These are phyloP conservation scores for Calliopsis andreniformis DNA, from an alignment of 1,140 invertebrate genomes.

Conservation along the genomic window DNA sequence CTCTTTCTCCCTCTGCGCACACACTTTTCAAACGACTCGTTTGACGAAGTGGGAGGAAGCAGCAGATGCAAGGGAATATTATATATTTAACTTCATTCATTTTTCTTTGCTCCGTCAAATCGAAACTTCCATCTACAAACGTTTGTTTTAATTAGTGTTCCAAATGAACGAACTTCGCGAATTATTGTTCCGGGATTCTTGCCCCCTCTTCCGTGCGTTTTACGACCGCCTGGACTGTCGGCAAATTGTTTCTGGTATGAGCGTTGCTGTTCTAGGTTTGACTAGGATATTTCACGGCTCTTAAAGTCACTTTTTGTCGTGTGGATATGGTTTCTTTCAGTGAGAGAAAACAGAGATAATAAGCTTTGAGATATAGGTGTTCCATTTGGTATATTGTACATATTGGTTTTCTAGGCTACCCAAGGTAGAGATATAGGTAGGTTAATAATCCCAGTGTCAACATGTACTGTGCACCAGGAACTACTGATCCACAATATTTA, in stretches of 20 bases:
- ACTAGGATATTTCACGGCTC: slow-evolving; percentile 1
- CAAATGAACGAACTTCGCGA: slow-evolving; percentile 45
- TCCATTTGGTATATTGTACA: too few species aligned
- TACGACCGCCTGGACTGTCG: background rate
- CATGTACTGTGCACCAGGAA: too few species aligned
- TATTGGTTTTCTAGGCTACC: too few species aligned
- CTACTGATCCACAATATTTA: too few species aligned
- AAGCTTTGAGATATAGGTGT: too few species aligned
- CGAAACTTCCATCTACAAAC: slow-evolving; percentile 21
- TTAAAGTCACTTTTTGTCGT: background rate
- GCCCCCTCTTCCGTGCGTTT: background rate
- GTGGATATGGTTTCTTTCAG: background rate
- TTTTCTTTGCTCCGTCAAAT: slow-evolving; percentile 15
- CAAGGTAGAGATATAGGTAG: too few species aligned
- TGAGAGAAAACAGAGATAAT: too few species aligned
- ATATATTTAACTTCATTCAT: slow-evolving; percentile 48
- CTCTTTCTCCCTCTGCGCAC: slow-evolving; percentile 38
- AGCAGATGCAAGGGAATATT: slow-evolving; percentile 53
- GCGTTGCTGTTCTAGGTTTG: slow-evolving; percentile 24
- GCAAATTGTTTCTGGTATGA: slow-evolving; percentile 28
- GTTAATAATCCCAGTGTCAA: too few species aligned
- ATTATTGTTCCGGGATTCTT: slow-evolving; percentile 40
- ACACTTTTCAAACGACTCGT: slow-evolving; percentile 52
- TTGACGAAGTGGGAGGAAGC: slow-evolving; percentile 46
- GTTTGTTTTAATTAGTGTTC: slow-evolving; percentile 52